A percentile compares a stretch with the other conserved stretches of the same genome.
phyloP scores from a whole-genome alignment of 2,797 vertebrate species.

The Diglossa cyanea region DNA sequence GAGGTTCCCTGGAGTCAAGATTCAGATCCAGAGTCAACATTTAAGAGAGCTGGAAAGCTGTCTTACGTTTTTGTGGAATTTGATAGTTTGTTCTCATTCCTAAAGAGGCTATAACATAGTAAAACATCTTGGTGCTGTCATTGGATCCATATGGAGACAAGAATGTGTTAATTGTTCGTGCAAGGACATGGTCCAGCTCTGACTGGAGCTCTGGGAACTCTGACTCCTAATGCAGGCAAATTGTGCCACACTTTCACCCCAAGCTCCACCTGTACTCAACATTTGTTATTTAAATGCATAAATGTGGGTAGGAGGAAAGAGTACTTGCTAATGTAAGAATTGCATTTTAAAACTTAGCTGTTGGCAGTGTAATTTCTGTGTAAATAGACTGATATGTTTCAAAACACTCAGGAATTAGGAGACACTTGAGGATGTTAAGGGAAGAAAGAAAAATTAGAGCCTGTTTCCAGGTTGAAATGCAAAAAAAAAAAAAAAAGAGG shows the following conservation, averaged over 20 bases:
- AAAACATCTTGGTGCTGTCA: neutral
- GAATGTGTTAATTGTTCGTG: neutral
- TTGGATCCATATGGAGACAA: neutral
- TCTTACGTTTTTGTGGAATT: neutral
- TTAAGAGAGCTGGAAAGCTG: neutral
- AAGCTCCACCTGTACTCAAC: neutral
- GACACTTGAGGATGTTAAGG: neutral
- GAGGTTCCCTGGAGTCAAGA: neutral
- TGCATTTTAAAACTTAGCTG: neutral
- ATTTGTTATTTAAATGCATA: neutral
- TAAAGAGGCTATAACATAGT: neutral
- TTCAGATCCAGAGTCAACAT: neutral
- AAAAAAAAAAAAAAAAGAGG: neutral
- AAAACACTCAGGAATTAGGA: neutral
- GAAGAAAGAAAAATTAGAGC: neutral
- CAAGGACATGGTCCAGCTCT: neutral
- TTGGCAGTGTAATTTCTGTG: neutral
- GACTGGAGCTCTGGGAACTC: neutral
- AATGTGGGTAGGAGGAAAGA: neutral
- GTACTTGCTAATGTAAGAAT: neutral
- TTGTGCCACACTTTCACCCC: neutral
- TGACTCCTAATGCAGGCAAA: neutral
- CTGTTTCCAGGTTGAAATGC: neutral
- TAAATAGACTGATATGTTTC: neutral
- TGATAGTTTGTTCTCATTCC: neutral